These are phyloP conservation scores for Dasypus novemcinctus DNA, from an alignment of 2,113 vertebrate species.

Conservation along the genomic window DNA sequence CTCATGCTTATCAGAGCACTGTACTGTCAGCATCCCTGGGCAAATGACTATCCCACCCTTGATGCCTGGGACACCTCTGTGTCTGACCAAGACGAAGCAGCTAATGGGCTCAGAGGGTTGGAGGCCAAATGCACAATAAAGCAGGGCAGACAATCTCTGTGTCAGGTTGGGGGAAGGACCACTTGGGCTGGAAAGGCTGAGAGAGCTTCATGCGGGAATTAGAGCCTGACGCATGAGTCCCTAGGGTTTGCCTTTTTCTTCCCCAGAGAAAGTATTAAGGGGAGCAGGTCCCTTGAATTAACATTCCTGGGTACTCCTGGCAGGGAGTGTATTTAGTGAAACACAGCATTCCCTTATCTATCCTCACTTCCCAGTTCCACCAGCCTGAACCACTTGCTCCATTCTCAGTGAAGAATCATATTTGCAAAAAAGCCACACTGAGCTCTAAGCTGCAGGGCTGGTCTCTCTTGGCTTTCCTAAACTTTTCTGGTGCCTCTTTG, in stretches of 20 bases:
- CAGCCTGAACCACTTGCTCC: background rate
- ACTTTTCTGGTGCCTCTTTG: background rate
- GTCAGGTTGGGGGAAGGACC: background rate
- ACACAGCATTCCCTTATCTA: background rate
- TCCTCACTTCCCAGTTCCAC: background rate
- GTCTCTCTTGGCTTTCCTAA: too few relatives aligned
- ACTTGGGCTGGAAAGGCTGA: background rate
- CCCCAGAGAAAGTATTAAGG: background rate
- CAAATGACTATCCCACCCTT: background rate
- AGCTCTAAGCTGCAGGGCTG: background rate
- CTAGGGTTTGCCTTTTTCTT: background rate
- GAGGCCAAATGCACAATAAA: background rate
- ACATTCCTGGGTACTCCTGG: background rate
- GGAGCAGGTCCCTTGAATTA: background rate
- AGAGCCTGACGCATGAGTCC: background rate
- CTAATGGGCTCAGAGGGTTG: background rate
- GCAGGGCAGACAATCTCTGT: background rate
- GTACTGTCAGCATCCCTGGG: too few relatives aligned
- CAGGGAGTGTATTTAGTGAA: background rate
- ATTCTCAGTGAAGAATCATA: background rate
- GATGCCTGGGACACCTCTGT: background rate
- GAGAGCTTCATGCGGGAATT: background rate
- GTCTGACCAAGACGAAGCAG: background rate
- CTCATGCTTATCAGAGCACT: background rate
- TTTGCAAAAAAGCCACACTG: background rate